Evolutionary conservation across 2,888 invertebrate genomes (phyloP), one percentile per base, ranked within the genome.

Genomic region (Tyria jacobaeae): DNA sequence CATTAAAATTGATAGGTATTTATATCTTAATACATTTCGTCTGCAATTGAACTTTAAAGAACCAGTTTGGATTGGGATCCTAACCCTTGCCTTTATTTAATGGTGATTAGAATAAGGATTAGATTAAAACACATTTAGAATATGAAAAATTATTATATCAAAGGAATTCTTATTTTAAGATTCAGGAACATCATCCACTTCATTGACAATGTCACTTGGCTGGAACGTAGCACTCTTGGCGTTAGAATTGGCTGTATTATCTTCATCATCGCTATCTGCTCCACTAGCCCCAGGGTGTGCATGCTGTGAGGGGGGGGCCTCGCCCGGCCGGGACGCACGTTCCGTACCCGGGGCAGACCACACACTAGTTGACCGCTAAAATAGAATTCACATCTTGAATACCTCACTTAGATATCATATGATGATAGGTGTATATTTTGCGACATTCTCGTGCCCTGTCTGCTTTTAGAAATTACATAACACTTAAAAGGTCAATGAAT

Each of bases 331-430:
- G 0, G 75, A 15, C 0, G 73, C 76, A n/a, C 76, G 61, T 10
- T 67, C 73, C 75, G 93, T 63, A 44, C 96, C 96, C 14, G 96
- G 96, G 65, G 96, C 95, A 2, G 94, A 93, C 95, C 95, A 96
- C 51, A 37, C 70, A 10, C 24, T 60, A 27, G 64, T 72, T 10
- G 59, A 71, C 24, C 69, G 71, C 82, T 82, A 72, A n/a, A 47
- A 55, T 34, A n/a, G 0, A 50, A 14, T 31, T 21, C 21, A 31
- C 17, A 34, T 24, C 5, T 37, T 24, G 21, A 27, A 41, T 34
- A n/a, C 12, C n/a, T 39, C 14, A 14, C 34, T 21, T 24, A 6
- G n/a, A n/a, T n/a, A n/a, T n/a, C n/a, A n/a, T n/a, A n/a, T n/a
- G n/a, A n/a, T n/a, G n/a, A n/a, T n/a, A n/a, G n/a, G n/a, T n/a